Evolutionary conservation across 2,113 vertebrate genomes (phyloP).

Genomic region (Xenopus laevis): DNA sequence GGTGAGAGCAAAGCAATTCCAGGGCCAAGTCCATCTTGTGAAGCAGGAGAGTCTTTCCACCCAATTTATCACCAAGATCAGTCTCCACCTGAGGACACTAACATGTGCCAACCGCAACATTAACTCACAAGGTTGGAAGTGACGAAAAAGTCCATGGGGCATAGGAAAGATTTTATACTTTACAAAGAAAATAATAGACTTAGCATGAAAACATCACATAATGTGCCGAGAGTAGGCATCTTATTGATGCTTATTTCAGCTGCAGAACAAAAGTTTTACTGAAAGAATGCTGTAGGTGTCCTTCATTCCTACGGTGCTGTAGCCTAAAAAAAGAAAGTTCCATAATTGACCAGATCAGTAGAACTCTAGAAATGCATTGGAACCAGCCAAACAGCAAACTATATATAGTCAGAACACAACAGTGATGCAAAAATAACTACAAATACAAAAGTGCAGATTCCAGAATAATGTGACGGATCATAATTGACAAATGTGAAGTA

Average conservation of each 20-base stretch:
- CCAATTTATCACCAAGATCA: conserved; percentile 40
- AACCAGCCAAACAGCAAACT: neutral
- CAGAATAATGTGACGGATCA: no score
- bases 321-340: neutral
- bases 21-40: conserved; percentile 36
- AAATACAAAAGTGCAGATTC: no score
- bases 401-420: neutral
- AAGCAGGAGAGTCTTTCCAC: conserved; percentile 40
- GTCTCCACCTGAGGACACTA: conserved; percentile 38
- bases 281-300: neutral
- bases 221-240: neutral
- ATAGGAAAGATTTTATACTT: neutral
- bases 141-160: conserved; percentile 13
- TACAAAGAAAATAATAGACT: neutral
- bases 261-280: neutral
- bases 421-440: neutral
- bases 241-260: neutral
- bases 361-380: neutral
- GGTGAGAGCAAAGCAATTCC: conserved; percentile 26
- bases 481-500: no score
- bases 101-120: conserved; percentile 24
- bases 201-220: neutral
- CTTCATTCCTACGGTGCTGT: neutral
- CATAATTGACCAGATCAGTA: neutral
- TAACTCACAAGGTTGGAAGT: conserved; percentile 28